Evolutionary conservation across 2,797 vertebrate genomes (phyloP).

Genomic region (Enteromius trimaculatus): DNA sequence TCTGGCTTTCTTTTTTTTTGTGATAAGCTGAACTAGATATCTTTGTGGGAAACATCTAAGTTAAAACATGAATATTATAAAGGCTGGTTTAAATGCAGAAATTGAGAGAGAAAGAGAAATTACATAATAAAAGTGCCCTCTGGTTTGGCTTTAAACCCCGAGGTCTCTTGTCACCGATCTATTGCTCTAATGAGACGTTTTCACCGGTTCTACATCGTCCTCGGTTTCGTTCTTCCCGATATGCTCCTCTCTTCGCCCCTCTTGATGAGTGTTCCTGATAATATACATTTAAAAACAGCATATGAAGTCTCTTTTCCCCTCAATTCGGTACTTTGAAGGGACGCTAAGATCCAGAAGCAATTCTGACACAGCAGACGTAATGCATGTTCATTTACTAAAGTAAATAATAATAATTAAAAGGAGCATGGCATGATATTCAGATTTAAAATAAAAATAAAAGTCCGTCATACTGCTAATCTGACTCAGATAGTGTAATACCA

Average conservation of each 20-base stretch:
- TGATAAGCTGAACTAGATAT: constrained; percentile 58
- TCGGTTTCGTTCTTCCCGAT: constrained; percentile 30
- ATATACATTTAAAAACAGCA: constrained; percentile 62
- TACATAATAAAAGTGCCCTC: constrained; percentile 66
- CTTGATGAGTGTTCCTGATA: constrained; percentile 46
- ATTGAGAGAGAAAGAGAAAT: constrained; percentile 59
- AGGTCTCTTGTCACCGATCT: constrained; percentile 48
- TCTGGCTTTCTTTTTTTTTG: constrained; percentile 34
- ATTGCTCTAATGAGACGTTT: constrained; percentile 31
- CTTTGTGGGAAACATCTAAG: constrained; percentile 57
- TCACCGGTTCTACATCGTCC: constrained; percentile 39
- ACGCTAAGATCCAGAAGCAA: constrained; percentile 45
- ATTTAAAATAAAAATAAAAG: constrained; percentile 50
- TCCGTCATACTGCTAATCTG: constrained; percentile 49
- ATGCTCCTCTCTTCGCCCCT: background rate
- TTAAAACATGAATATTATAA: constrained; percentile 65
- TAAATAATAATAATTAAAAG: constrained; percentile 46
- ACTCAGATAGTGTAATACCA: constrained; percentile 59
- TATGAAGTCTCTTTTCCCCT: constrained; percentile 42
- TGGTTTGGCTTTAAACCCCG: constrained; percentile 72
- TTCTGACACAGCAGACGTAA: constrained; percentile 51
- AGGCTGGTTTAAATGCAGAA: constrained; percentile 64
- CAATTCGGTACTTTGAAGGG: constrained; percentile 33
- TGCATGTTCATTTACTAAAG: constrained; percentile 51
- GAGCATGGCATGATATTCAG: constrained; percentile 51